Evolutionary conservation across 2,888 invertebrate genomes (phyloP).

Genomic region (Caenorhabditis sulstoni): DNA sequence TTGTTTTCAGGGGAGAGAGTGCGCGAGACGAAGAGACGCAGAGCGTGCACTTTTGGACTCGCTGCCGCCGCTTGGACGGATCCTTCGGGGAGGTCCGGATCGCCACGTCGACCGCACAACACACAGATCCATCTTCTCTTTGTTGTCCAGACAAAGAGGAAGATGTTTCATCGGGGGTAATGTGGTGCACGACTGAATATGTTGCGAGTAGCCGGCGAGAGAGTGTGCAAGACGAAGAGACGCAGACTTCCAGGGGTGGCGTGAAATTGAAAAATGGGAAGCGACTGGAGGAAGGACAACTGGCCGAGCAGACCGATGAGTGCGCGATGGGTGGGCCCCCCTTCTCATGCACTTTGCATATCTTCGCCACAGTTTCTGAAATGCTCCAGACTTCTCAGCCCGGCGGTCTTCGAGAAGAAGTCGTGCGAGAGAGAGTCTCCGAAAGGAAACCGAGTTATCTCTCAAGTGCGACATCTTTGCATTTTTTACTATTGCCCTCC

Average conservation of each 20-base stretch:
- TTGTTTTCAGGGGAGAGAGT: constrained; percentile 31
- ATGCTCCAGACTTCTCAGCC: constrained; percentile 21
- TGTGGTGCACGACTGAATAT: constrained; percentile 43
- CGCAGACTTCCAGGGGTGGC: constrained; percentile 38
- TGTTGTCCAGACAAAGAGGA: constrained; percentile 35
- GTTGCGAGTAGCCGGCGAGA: constrained; percentile 51
- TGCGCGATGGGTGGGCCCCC: constrained; percentile 20
- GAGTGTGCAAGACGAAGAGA: constrained; percentile 37
- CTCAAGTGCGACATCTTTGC: constrained; percentile 57
- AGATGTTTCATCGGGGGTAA: constrained; percentile 38
- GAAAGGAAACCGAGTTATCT: constrained; percentile 53
- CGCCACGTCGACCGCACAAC: background rate
- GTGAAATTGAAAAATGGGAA: constrained; percentile 58
- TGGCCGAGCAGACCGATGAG: constrained; percentile 33
- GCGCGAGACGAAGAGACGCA: constrained; percentile 28
- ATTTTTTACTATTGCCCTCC: constrained; percentile 54
- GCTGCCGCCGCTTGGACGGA: constrained; percentile 13
- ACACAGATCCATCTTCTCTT: background rate
- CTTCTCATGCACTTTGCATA: constrained; percentile 13
- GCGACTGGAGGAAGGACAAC: constrained; percentile 31
- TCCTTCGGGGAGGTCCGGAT: constrained; percentile 5
- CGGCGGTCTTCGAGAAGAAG: constrained; percentile 50
- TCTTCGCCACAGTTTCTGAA: background rate
- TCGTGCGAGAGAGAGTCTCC: constrained; percentile 4
- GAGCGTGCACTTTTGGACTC: constrained; percentile 32